Percentiles rank a stretch among this genome's conserved stretches.
Evolutionary conservation across 2,113 vertebrate genomes (phyloP).

Genomic region (Coregonus clupeaformis): DNA sequence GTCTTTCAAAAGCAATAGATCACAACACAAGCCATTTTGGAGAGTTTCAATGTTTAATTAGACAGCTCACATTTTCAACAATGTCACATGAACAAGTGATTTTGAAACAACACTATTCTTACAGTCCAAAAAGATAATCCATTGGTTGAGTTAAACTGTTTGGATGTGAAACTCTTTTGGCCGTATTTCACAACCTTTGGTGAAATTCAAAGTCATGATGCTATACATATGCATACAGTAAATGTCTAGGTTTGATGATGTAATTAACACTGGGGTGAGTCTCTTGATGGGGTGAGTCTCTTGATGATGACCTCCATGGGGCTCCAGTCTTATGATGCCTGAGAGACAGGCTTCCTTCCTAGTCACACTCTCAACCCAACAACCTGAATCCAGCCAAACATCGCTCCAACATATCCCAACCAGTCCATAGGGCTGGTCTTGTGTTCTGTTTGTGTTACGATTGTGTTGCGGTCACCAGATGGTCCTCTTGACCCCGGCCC

Average conservation of each 20-base stretch:
- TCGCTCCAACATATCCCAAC: not conserved
- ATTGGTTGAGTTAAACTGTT: not conserved
- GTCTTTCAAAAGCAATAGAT: not conserved
- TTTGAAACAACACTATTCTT: not conserved
- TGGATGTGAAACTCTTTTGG: not conserved
- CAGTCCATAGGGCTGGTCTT: not conserved
- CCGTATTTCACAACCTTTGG: too few relatives aligned
- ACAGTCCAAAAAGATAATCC: not conserved
- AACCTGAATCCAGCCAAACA: not conserved
- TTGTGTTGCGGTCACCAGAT: conserved; percentile 60
- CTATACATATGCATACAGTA: too few relatives aligned
- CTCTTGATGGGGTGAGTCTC: too few relatives aligned
- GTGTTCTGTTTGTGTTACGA: not conserved
- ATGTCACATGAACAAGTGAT: not conserved
- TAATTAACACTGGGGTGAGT: too few relatives aligned
- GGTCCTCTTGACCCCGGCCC: conserved; percentile 78
- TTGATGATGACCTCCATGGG: too few relatives aligned
- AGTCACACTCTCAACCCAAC: not conserved
- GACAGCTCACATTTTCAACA: not conserved
- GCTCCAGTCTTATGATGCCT: not conserved
- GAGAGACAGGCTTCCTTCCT: not conserved
- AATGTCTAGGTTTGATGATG: too few relatives aligned
- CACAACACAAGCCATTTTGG: not conserved
- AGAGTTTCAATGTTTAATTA: not conserved
- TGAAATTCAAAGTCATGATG: too few relatives aligned